A percentile compares a stretch with the other conserved stretches of the same genome.
Conservation (phyloP, 2,113 vertebrate genomes). For the Leptocoma aspasia region DNA sequence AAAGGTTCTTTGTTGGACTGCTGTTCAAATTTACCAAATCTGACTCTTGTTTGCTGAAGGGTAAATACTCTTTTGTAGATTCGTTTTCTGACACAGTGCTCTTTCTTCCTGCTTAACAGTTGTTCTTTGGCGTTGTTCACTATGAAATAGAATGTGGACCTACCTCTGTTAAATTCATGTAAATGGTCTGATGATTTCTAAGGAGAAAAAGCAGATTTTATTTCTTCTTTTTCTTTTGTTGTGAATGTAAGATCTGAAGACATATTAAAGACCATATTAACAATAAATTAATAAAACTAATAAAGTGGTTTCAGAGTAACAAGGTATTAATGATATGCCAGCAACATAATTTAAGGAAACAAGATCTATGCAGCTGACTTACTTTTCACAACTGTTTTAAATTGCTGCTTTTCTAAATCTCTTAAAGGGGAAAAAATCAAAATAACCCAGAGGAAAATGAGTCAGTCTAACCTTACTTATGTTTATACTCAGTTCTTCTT, state of each 20-base stretch:
- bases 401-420: background rate
- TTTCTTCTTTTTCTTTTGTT: background rate
- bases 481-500: background rate
- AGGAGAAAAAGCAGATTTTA: background rate
- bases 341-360: constrained; percentile 1
- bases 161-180: background rate
- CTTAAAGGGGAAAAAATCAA: background rate
- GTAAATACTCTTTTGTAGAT: background rate
- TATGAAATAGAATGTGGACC: background rate
- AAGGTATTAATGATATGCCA: background rate
- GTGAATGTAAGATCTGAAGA: background rate
- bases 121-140: background rate
- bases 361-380: constrained; percentile 8
- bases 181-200: background rate
- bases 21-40: background rate
- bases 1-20: background rate
- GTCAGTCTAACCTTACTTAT: background rate
- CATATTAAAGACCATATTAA: constrained; percentile 38
- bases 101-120: background rate
- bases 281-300: background rate
- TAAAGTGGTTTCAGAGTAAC: constrained; percentile 47
- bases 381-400: background rate
- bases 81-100: background rate
- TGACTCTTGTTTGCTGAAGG: background rate
- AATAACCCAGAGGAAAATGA: background rate